Base-by-base conservation (phyloP, 2,113 vertebrate genomes). In the Deroptyus accipitrinus region DNA sequence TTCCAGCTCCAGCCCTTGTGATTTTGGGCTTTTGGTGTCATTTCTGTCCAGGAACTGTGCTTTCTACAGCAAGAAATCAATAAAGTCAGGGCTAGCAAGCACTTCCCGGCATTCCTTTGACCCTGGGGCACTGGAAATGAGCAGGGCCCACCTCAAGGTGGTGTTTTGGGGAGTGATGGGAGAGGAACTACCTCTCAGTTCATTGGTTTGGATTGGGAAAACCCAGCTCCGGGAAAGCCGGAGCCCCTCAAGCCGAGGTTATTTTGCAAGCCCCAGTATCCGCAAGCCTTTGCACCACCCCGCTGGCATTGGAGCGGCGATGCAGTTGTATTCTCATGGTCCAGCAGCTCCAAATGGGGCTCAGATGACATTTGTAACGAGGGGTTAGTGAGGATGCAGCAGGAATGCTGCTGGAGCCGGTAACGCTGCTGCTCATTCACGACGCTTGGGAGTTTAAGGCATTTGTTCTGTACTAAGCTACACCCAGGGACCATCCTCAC, bases 281-380 rank as follows among this genome's bases (percentile, higher is more conserved):
- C 28, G 12, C 49, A 54, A 69, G 44, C 15, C 17, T 41, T 35
- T 15, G 67, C 48, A 13, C 7, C 0, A 2, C 51, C 19, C 33
- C 2, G 0, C 19, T 0, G 2, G 16, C 11, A 0, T 11, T 23
- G 2, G 3, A 10, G 24, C 27, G 3, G 4, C 37, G 48, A 55
- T 72, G 33, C 0, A 31, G 48, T 37, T 81, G 54, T 24, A 62
- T 62, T 84, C 87, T 70, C 85, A 90, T 27, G 88, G 37, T 52
- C 51, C 41, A 51, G 27, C 37, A 64, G 57, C 70, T 82, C 37
- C 23, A 86, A 51, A 35, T n/a, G 42, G 2, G 2, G 77, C 63
- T 68, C 69, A n/a, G 87, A 74, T 82, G 27, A 61, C n/a, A 8
- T 75, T 79, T 62, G 59, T 48, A 72, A 95, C 79, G 68, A 91